phyloP scores from a whole-genome alignment of 2,888 invertebrate genomes.

The Melinaea marsaeus region DNA sequence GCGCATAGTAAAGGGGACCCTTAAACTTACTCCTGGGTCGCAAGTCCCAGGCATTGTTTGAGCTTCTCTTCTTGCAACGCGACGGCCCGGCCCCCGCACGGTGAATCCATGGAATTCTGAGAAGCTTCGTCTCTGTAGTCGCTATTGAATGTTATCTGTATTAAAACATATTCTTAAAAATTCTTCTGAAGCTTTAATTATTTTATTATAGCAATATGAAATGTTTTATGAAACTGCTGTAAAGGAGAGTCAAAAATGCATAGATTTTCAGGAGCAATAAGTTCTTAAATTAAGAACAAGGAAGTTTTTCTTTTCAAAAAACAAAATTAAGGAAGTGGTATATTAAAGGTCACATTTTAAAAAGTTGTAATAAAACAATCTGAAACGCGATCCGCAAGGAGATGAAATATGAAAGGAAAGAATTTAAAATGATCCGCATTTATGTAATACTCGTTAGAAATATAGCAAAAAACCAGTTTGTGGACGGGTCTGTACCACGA shows the following conservation, averaged over 20 bases:
- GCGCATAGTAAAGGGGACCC: too few species aligned
- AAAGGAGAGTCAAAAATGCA: constrained; percentile 21
- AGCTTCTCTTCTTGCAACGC: too few species aligned
- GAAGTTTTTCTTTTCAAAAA: constrained; percentile 58
- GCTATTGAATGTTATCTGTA: constrained; percentile 52
- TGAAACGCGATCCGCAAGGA: constrained; percentile 53
- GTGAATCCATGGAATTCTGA: too few species aligned
- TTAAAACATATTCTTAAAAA: too few species aligned
- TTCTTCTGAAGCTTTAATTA: too few species aligned
- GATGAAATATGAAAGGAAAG: constrained; percentile 58
- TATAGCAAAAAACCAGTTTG: constrained; percentile 20
- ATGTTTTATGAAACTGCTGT: constrained; percentile 12
- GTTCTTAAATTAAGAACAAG: constrained; percentile 47
- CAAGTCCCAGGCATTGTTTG: too few species aligned
- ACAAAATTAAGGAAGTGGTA: constrained; percentile 55
- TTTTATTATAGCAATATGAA: too few species aligned
- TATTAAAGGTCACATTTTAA: constrained; percentile 58
- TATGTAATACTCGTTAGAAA: constrained; percentile 47
- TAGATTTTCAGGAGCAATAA: constrained; percentile 43
- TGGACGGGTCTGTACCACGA: too few species aligned
- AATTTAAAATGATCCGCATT: constrained; percentile 58
- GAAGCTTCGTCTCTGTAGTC: constrained; percentile 41
- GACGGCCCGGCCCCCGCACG: too few species aligned
- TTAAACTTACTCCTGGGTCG: too few species aligned
- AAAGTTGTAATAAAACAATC: constrained; percentile 67